Evolutionary conservation across 92 coral and sea anemone species (phyloP), one percentile per base, ranked within the genome.

Genomic region (Zoanthus sociatus): DNA sequence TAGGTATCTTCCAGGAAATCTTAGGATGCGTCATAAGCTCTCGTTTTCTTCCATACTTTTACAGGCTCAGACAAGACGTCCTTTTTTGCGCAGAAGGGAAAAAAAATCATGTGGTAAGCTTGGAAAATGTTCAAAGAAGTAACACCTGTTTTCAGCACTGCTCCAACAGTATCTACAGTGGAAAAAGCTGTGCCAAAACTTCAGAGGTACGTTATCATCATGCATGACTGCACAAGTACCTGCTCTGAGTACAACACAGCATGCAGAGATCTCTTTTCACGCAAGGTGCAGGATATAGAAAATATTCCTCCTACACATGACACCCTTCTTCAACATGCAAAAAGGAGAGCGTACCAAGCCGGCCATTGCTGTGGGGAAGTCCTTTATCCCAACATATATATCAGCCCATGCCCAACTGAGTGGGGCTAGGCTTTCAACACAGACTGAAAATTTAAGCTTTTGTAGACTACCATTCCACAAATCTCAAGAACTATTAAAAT

Each of bases 141-240:
- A 56, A 87, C 86, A 55, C 31, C 87, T 33, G 86, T 53, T 46
- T 87, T 87, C 51, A 67, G 86, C 85, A 77, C 58, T 33, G 18
- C n/a, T 10, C 78, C 86, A 45, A 76, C 87, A 55, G 37, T 15
- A 89, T 82, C 31, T 54, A 89, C 78, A 21, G 56, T 54, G 87
- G 90, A 17, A 88, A 89, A 67, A 92, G 93, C 10, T 91, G 89
- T 79, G 94, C 86, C 51, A 90, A 88, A 78, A 88, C 94, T 90
- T 18, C 90, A 90, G 82, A 46, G 87, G 71, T 90, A 77, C 12
- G 55, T 51, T 6, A 26, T 26, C 26, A 6, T 75, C 10, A 88
- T 89, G 89, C 84, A 89, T 70, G 87, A 86, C 93, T 21, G 90
- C 26, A 26, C 26, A 26, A 26, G 26, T 64, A 71, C 83, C 56